phyloP scores from a whole-genome alignment of 2,888 invertebrate species.

The Nesidiocoris tenuis region DNA sequence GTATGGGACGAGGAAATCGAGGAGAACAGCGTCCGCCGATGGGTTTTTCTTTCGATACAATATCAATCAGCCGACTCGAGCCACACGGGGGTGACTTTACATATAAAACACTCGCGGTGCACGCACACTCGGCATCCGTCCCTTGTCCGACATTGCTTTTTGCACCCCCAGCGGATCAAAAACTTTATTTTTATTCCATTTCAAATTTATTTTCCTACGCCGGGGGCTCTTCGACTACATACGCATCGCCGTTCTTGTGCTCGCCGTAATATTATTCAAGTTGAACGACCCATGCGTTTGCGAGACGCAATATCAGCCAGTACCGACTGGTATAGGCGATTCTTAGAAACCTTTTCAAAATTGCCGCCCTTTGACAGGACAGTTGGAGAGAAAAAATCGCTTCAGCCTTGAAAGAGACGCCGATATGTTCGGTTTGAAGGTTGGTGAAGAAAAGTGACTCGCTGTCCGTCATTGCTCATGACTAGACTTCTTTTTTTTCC shows the following conservation, averaged over 20 bases:
- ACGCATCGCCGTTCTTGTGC: neutral
- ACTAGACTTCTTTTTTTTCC: too few species aligned
- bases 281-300: slow-evolving; percentile 34
- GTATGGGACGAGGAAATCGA: neutral
- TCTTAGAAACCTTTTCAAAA: slow-evolving; percentile 21
- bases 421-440: neutral
- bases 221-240: neutral
- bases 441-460: neutral
- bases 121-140: neutral
- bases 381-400: neutral
- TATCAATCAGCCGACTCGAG: slow-evolving; percentile 3
- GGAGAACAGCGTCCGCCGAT: neutral
- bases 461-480: neutral
- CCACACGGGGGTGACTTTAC: slow-evolving; percentile 37
- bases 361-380: neutral
- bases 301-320: slow-evolving; percentile 18
- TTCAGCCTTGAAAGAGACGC: neutral
- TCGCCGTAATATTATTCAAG: slow-evolving; percentile 37
- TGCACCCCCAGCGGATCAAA: slow-evolving; percentile 11
- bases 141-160: slow-evolving; percentile 35
- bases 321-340: slow-evolving; percentile 11
- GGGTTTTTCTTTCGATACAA: neutral
- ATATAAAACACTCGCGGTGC: neutral
- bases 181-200: slow-evolving; percentile 6
- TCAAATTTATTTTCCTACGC: slow-evolving; percentile 2